These are phyloP conservation scores for Heterodera filipjevi DNA, from an alignment of 2,888 invertebrate species.

Conservation along the genomic window DNA sequence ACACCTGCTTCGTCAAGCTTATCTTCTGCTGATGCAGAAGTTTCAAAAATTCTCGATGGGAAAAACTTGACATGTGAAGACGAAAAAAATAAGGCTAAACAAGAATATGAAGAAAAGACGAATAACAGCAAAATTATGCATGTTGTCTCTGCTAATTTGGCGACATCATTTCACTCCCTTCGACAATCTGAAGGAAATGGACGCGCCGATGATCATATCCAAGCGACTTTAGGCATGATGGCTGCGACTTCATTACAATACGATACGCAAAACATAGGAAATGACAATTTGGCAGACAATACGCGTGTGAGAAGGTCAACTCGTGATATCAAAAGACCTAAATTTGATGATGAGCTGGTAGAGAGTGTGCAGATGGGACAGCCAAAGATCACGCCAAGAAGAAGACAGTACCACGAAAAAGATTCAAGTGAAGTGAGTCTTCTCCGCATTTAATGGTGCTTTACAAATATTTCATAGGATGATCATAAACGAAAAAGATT, in stretches of 20 bases:
- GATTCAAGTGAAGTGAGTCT: neutral
- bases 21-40: neutral
- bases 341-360: conserved; percentile 95
- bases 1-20: neutral
- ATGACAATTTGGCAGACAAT: neutral
- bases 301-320: conserved; percentile 75
- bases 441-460: neutral
- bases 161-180: neutral
- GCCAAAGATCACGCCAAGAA: conserved; percentile 31
- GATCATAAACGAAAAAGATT: neutral
- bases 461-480: neutral
- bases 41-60: neutral
- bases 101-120: neutral
- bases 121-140: neutral
- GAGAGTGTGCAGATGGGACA: conserved; percentile 69
- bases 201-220: neutral
- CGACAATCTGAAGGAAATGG: neutral
- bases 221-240: neutral
- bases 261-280: neutral
- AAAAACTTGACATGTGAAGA: neutral
- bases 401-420: conserved; percentile 33
- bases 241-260: neutral
- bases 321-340: conserved; percentile 88
- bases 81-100: neutral
- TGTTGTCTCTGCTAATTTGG: neutral